These are phyloP conservation scores for Proctacanthus coquilletti DNA, from an alignment of 1,140 invertebrate genomes.

Conservation along the genomic window DNA sequence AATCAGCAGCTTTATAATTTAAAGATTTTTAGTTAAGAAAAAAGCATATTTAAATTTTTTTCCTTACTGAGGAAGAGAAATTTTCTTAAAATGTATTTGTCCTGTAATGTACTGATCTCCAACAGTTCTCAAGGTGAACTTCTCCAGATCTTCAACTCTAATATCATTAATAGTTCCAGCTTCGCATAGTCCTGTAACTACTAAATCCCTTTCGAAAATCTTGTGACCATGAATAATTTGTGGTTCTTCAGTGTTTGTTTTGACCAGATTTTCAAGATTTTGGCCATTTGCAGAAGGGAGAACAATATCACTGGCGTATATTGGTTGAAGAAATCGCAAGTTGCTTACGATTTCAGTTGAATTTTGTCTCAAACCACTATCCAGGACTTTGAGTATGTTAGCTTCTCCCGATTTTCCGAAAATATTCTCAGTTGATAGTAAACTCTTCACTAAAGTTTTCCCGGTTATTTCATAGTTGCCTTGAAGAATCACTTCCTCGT, in stretches of 20 bases:
- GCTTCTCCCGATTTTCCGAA: constrained; percentile 8
- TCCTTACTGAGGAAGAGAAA: no score
- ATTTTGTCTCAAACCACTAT: constrained; percentile 12
- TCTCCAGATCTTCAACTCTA: constrained; percentile 20
- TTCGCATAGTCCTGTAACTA: constrained; percentile 13
- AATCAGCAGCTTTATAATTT: no score
- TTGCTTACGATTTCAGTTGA: constrained; percentile 17
- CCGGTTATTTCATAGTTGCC: constrained; percentile 30
- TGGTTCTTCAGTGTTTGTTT: constrained; percentile 15
- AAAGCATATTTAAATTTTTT: no score
- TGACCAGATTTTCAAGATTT: constrained; percentile 17
- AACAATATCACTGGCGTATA: constrained; percentile 19
- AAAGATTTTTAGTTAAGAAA: no score
- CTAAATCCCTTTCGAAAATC: constrained; percentile 4
- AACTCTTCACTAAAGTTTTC: constrained; percentile 21
- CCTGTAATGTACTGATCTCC: constrained; percentile 29
- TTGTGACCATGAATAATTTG: constrained; percentile 19
- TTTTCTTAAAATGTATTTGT: constrained; percentile 12
- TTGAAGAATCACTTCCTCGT: constrained; percentile 17
- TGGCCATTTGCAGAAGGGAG: constrained; percentile 18
- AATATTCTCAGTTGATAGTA: constrained; percentile 21
- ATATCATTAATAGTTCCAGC: constrained; percentile 30
- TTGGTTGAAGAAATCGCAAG: constrained; percentile 24
- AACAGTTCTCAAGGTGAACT: constrained; percentile 21
- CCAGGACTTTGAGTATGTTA: constrained; percentile 9